Percentiles rank a stretch among this genome's conserved stretches.
These are phyloP conservation scores for Virgularia gustaviana DNA, from an alignment of 92 coral and sea anemone genomes.

Conservation along the genomic window DNA sequence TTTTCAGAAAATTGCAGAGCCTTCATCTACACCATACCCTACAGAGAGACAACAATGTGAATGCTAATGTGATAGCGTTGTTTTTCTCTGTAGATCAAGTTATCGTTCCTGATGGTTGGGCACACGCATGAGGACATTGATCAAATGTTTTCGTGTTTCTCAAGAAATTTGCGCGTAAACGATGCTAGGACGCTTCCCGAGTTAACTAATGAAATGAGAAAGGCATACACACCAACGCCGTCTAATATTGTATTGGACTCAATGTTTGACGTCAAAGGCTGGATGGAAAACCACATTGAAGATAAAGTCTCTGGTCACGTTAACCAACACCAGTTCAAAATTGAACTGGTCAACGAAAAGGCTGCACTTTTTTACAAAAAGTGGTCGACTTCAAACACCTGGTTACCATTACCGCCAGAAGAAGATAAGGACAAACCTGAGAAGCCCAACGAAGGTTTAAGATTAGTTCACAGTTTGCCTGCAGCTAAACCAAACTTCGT, in stretches of 20 bases:
- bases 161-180: neutral
- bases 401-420: conserved; percentile 4
- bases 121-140: too few species aligned
- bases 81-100: neutral
- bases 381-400: conserved; percentile 1
- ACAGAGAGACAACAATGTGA: too few species aligned
- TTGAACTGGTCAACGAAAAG: neutral
- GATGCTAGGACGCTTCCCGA: conserved; percentile 40
- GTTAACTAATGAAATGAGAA: neutral
- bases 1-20: too few species aligned
- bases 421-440: neutral
- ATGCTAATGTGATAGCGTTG: too few species aligned
- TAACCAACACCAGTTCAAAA: neutral
- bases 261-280: neutral
- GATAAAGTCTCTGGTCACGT: neutral
- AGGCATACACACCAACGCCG: conserved; percentile 19
- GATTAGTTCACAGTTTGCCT: neutral
- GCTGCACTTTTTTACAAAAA: neutral
- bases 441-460: too few species aligned
- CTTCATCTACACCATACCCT: too few species aligned
- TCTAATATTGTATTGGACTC: neutral
- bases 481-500: neutral
- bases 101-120: conserved; percentile 40
- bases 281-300: neutral
- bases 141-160: conserved; percentile 49